Evolutionary conservation across 2,797 vertebrate species (phyloP), one percentile per base, ranked within the genome.

Genomic region (Pogonophryne albipinna): DNA sequence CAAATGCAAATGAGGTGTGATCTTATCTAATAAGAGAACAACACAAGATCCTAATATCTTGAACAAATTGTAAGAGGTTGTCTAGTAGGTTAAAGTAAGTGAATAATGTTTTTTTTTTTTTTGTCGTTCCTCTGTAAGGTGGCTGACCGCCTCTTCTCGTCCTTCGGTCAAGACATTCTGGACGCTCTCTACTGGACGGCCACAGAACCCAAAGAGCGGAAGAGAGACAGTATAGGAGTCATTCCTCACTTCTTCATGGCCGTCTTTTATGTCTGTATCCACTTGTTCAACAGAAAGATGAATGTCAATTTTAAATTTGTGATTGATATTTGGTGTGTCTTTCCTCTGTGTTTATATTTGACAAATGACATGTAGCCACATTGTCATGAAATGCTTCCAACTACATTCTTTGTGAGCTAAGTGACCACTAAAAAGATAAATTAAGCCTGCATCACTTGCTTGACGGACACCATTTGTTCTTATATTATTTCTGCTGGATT

Each of bases 211-310:
- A 99, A 97, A 79, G 96, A 98, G 74, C 94, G 96, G 70, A 99
- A 98, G 89, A 93, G 97, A 89, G 97, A 97, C 78, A 98, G 96
- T 71, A 97, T 99, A 15, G 97, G 98, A 44, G 96, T 99, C 88
- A 97, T 99, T 65, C 97, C 98, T 77, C 98, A 99, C 90, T 99
- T 99, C 81, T 80, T 99, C 74, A 99, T 99, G 97, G 98, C 97
- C 0, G 97, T 99, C 66, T 94, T 97, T n/a, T 99, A 99, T 86
- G 98, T 99, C 89, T 99, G 98, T 99, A 99, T 99, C 98, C 96
- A 83, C 34, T 23, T 10, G n/a, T 23, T 56, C 4, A 45, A 19
- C 4, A 44, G 23, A 6, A 7, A 10, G 10, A 10, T 41, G 17
- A 14, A 0, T 8, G 10, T 31, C 20, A 2, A 57, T 79, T 23